Evolutionary conservation across 2,888 invertebrate genomes (phyloP).

Genomic region (Pocota personata): DNA sequence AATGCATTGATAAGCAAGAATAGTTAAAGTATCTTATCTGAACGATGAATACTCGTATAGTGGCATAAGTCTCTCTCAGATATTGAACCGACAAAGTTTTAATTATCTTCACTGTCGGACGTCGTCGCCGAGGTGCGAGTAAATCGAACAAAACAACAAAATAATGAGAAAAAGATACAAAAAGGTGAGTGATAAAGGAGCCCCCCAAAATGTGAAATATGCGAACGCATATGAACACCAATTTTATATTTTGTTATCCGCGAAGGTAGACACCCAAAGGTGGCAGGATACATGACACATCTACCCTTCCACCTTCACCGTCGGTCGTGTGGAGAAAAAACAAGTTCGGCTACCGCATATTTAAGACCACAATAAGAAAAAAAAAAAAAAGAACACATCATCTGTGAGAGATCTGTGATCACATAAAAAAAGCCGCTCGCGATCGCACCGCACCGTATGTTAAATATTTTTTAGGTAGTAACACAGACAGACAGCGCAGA

Average conservation of each 20-base stretch:
- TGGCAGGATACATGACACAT: conserved; percentile 66
- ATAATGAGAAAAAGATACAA: neutral
- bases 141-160: conserved; percentile 10
- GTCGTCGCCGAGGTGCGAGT: conserved; percentile 37
- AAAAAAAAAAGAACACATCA: neutral
- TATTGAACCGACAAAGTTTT: conserved; percentile 54
- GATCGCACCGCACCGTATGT: neutral
- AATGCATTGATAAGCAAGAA: conserved; percentile 48
- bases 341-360: conserved; percentile 46
- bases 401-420: conserved; percentile 16
- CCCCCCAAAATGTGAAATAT: conserved; percentile 23
- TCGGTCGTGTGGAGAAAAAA: neutral
- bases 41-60: neutral
- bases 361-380: conserved; percentile 1
- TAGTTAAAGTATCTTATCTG: conserved; percentile 20
- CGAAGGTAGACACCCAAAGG: conserved; percentile 33
- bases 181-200: neutral
- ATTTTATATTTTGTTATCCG: conserved; percentile 11
- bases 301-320: neutral
- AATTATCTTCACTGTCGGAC: conserved; percentile 69
- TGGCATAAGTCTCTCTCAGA: neutral
- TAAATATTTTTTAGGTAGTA: neutral
- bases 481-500: neutral
- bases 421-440: conserved; percentile 31
- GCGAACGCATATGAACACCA: conserved; percentile 47